phyloP scores from a whole-genome alignment of 2,888 invertebrate genomes.

The Hypomecis atomaria region DNA sequence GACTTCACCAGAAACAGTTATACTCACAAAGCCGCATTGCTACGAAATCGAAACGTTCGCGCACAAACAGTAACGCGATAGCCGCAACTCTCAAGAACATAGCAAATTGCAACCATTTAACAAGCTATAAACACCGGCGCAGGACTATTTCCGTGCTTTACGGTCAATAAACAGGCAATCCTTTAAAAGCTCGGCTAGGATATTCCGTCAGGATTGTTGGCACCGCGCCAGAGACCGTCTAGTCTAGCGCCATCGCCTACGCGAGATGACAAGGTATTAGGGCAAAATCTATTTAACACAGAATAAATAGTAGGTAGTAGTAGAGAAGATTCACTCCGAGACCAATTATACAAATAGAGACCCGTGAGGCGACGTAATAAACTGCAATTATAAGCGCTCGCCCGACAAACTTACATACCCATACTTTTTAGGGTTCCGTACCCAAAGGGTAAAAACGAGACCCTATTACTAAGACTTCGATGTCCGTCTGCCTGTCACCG shows the following conservation, averaged over 20 bases:
- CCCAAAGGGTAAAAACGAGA: too few species aligned
- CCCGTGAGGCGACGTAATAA: too few species aligned
- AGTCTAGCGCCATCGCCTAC: background rate
- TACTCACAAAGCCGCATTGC: background rate
- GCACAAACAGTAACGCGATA: constrained; percentile 11
- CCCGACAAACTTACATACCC: too few species aligned
- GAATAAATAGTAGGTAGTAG: too few species aligned
- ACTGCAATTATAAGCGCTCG: too few species aligned
- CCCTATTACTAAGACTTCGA: too few species aligned
- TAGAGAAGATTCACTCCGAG: too few species aligned
- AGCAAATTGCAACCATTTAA: constrained; percentile 20
- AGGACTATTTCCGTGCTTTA: constrained; percentile 31
- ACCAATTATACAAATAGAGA: too few species aligned
- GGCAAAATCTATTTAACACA: background rate
- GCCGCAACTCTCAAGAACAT: constrained; percentile 7
- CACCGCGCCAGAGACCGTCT: constrained; percentile 22
- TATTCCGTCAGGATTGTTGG: constrained; percentile 29
- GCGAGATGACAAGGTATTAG: background rate
- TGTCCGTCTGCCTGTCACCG: too few species aligned
- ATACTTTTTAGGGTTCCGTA: too few species aligned
- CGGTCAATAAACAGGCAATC: constrained; percentile 39
- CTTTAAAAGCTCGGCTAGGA: constrained; percentile 40
- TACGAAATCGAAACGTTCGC: background rate
- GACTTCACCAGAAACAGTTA: background rate
- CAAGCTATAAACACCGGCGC: constrained; percentile 17